phyloP scores from a whole-genome alignment of 2,797 vertebrate species.

The Esox masquinongy region DNA sequence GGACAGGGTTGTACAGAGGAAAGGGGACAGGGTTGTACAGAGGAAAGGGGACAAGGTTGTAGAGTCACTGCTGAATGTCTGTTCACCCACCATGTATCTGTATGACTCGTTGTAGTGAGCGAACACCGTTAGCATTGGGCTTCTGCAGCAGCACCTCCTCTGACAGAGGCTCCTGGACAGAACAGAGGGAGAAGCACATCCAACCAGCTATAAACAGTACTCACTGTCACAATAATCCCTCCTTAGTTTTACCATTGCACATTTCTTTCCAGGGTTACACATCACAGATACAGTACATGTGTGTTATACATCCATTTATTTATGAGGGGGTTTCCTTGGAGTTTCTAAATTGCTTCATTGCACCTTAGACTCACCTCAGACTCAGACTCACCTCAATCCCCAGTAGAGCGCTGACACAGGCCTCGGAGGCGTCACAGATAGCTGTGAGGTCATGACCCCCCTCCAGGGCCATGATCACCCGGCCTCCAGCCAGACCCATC shows the following conservation, averaged over 20 bases:
- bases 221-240: neutral
- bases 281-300: neutral
- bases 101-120: slow-evolving; percentile 87
- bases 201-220: neutral
- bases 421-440: slow-evolving; percentile 94
- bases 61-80: neutral
- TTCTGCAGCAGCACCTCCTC: slow-evolving; percentile 86
- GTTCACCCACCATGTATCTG: slow-evolving; percentile 86
- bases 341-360: neutral
- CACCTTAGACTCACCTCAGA: too few species aligned
- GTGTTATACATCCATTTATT: neutral
- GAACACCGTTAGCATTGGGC: slow-evolving; percentile 85
- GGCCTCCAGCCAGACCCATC: slow-evolving; percentile 89
- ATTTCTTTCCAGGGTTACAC: neutral
- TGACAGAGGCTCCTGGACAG: slow-evolving; percentile 82
- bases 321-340: neutral
- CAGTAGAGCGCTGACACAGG: slow-evolving; percentile 88
- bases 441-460: slow-evolving; percentile 95
- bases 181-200: slow-evolving; percentile 9
- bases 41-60: neutral
- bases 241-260: neutral
- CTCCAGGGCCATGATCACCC: slow-evolving; percentile 88
- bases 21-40: neutral
- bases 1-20: neutral
- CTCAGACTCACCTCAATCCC: slow-evolving; percentile 85